Conservation (phyloP, 2,888 invertebrate genomes). For the Cryptocephalus primarius region DNA sequence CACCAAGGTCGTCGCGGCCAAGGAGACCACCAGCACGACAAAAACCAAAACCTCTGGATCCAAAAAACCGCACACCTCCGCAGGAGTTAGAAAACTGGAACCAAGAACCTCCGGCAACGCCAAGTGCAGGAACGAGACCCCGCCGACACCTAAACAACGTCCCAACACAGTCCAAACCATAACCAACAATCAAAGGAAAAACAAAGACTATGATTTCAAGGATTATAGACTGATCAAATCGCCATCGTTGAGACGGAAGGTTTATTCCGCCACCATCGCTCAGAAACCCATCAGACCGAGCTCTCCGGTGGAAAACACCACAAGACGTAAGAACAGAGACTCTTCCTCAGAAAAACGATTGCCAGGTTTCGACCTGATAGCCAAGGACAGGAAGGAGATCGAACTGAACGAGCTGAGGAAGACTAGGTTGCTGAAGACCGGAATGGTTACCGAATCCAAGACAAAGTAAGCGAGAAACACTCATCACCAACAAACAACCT, state of each 20-base stretch:
- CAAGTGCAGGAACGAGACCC: not conserved
- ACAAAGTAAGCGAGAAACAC: too few relatives aligned
- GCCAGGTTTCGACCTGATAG: too few relatives aligned
- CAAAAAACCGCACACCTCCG: slow-evolving; percentile 6
- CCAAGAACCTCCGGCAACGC: too few relatives aligned
- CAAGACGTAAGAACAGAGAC: not conserved
- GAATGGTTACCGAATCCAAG: too few relatives aligned
- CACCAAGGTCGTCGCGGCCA: slow-evolving; percentile 8
- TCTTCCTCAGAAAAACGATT: too few relatives aligned
- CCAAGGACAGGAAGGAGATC: too few relatives aligned
- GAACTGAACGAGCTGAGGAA: too few relatives aligned
- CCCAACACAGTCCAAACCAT: not conserved
- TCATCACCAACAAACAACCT: too few relatives aligned
- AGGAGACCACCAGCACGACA: slow-evolving; percentile 3
- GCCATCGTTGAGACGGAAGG: slow-evolving; percentile 16
- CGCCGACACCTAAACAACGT: not conserved
- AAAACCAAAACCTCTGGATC: slow-evolving; percentile 2
- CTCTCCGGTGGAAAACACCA: not conserved
- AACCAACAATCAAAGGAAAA: not conserved
- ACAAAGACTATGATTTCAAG: slow-evolving; percentile 2
- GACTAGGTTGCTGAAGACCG: too few relatives aligned
- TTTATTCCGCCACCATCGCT: slow-evolving; percentile 17
- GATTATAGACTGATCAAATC: slow-evolving; percentile 14
- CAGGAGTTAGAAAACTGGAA: not conserved
- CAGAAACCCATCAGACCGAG: slow-evolving; percentile 7